A percentile compares a stretch with the other conserved stretches of the same genome.
Evolutionary conservation across 2,888 invertebrate genomes (phyloP).

Genomic region (Thysanoteuthis rhombus): DNA sequence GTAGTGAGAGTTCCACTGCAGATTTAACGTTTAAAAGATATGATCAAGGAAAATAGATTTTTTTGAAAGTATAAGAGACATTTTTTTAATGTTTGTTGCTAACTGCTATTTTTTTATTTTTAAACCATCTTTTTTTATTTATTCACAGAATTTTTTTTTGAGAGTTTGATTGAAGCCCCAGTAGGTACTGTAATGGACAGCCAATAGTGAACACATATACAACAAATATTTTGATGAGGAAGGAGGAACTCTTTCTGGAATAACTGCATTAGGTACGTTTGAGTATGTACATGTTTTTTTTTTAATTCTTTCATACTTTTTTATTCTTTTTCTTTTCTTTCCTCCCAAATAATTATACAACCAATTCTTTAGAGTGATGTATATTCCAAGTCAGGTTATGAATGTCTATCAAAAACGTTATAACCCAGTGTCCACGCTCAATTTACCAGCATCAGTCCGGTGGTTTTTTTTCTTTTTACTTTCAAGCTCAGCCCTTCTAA

Average conservation of each 20-base stretch:
- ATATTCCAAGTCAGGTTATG: neutral
- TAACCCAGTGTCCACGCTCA: neutral
- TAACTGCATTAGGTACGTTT: neutral
- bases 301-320: neutral
- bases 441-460: neutral
- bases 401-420: neutral
- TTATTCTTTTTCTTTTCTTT: neutral
- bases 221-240: neutral
- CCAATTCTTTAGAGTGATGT: neutral
- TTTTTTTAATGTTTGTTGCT: no score
- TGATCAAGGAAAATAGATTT: no score
- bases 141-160: neutral
- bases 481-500: neutral
- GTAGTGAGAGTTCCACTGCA: no score
- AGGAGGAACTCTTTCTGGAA: neutral
- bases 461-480: neutral
- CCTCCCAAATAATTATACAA: neutral
- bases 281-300: neutral
- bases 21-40: no score
- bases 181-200: neutral
- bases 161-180: neutral
- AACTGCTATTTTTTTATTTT: no score
- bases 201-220: neutral
- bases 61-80: no score
- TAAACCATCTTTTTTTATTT: no score